These are phyloP conservation scores for Coracias cyanogaster DNA, from an alignment of 2,797 vertebrate species.

Conservation along the genomic window DNA sequence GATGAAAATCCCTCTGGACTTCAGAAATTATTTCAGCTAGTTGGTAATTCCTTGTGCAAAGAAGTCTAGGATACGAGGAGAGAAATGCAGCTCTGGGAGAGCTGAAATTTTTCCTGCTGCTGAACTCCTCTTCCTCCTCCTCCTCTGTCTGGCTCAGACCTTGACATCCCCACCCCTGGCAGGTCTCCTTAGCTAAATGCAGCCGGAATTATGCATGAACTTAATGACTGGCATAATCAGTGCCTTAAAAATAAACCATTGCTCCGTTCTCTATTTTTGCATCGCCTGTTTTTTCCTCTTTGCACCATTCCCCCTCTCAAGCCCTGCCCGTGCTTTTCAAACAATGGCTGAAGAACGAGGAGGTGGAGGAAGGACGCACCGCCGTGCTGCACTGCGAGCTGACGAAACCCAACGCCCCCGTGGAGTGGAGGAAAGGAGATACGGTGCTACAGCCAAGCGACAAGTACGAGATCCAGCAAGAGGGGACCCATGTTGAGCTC, in stretches of 20 bases:
- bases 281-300: rapidly evolving
- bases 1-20: not conserved
- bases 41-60: not conserved
- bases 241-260: not conserved
- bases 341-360: conserved; percentile 83
- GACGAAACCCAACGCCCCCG: conserved; percentile 72
- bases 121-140: not conserved
- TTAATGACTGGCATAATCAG: rapidly evolving
- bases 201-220: rapidly evolving
- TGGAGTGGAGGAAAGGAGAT: conserved; percentile 86
- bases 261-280: rapidly evolving
- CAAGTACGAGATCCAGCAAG: conserved; percentile 82
- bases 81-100: not conserved
- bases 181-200: not conserved
- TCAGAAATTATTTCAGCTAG: not conserved
- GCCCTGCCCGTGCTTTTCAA: conserved; percentile 82
- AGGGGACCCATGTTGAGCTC: conserved; percentile 83
- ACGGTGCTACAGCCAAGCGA: conserved; percentile 69
- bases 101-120: not conserved
- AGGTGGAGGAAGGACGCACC: conserved; percentile 80
- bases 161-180: not conserved
- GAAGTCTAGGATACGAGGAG: not conserved
- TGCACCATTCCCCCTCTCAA: not conserved
- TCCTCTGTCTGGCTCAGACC: not conserved
- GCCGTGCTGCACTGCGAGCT: conserved; percentile 84